Base-by-base conservation (phyloP, 2,888 invertebrate genomes). In the Amblyteles armatorius region DNA sequence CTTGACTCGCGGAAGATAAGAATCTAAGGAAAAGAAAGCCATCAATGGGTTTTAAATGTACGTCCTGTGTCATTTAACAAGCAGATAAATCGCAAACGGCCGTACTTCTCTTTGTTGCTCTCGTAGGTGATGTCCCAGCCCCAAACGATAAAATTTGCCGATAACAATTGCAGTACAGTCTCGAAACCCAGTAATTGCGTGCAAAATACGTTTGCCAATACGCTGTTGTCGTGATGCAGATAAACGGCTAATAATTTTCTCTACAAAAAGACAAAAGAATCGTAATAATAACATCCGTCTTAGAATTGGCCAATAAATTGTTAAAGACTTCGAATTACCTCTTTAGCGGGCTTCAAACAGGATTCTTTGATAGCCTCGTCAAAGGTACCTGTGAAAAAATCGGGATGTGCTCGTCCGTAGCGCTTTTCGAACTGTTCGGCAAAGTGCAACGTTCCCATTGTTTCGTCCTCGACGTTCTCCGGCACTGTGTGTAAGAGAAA, bases 111-210 rank as follows among this genome's bases (percentile, higher is more conserved):
- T 93, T 97, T 96, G 94, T 99, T 99, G 88, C 97, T 96, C 87
- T 97, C 97, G 89, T 96, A 96, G 11, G 99, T 98, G 88, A 99
- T 95, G 94, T 99, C 99, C 99, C 99, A 99, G 83, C 99, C 99
- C 96, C 99, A 99, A 2, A 98, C 96, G 67, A 99, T 95, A 94
- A 98, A 99, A 95, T 99, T 98, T 81, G 96, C 96, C 80, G 97
- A 96, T 68, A 99, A 95, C 84, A 98, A 97, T 92, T 98, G 97
- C 91, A 98, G 96, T 73, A 99, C 97, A 22, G 97, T 97, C 92
- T 99, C 98, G 91, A 97, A 97, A 93, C 99, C 98, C 88, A 99
- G 95, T 84, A 99, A 95, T 94, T 98, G 98, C 80, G 98, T 98
- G 94, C 99, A 99, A 95, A 99, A 99, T 87, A 99, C 99, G 94